Percentiles rank a stretch among this genome's conserved stretches.
phyloP scores from a whole-genome alignment of 2,797 vertebrate genomes.

The Gymnopithys bicolor region DNA sequence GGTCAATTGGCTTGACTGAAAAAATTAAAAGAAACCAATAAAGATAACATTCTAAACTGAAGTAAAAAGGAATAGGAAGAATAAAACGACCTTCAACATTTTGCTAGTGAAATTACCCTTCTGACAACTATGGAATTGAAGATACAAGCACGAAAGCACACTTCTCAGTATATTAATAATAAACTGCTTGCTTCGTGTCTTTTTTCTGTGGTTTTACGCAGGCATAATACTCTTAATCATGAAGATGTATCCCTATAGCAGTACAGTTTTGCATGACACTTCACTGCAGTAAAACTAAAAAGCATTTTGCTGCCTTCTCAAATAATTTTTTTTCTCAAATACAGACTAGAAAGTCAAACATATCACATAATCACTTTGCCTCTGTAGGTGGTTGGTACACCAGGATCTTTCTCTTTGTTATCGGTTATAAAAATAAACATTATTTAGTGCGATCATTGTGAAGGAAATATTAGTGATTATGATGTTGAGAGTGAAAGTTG shows the following conservation, averaged over 20 bases:
- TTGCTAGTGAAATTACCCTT: neutral
- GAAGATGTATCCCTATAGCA: neutral
- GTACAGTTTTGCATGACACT: neutral
- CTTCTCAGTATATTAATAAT: neutral
- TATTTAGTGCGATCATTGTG: neutral
- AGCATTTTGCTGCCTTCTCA: neutral
- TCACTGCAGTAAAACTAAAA: neutral
- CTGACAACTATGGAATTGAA: neutral
- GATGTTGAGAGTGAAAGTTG: neutral
- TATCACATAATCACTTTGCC: neutral
- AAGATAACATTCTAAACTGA: neutral
- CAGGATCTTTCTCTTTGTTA: neutral
- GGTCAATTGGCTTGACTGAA: neutral
- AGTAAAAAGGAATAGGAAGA: neutral
- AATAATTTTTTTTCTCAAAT: neutral
- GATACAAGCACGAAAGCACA: neutral
- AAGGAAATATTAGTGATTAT: neutral
- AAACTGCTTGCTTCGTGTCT: neutral
- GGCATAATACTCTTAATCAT: neutral
- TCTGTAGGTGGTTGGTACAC: neutral
- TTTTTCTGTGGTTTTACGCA: neutral
- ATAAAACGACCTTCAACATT: neutral
- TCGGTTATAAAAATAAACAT: neutral
- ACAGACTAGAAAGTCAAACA: neutral
- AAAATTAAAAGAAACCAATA: neutral